phyloP scores from a whole-genome alignment of 53 echinoderm and acorn worm species.

The Henricia sp. region DNA sequence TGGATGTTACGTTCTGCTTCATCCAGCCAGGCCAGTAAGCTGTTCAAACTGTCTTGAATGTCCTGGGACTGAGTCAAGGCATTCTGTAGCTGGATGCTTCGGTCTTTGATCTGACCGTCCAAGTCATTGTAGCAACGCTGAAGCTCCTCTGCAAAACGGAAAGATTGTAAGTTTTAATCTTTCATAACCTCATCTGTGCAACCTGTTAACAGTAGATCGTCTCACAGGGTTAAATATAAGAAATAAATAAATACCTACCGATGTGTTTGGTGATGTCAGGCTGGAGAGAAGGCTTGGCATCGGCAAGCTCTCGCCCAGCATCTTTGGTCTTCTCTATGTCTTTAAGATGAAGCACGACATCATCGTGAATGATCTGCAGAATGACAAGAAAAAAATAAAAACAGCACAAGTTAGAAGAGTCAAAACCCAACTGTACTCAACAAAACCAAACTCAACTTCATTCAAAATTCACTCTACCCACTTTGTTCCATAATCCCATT shows the following conservation, averaged over 20 bases:
- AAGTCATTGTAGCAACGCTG: constrained; percentile 88
- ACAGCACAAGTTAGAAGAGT: too few relatives aligned
- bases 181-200: too few relatives aligned
- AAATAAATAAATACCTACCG: too few relatives aligned
- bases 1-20: constrained; percentile 78
- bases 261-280: constrained; percentile 74
- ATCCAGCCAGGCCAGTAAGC: constrained; percentile 88
- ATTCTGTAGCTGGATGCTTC: constrained; percentile 86
- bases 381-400: neutral
- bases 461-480: too few relatives aligned
- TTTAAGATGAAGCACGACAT: constrained; percentile 85
- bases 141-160: constrained; percentile 62
- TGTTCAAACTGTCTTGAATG: constrained; percentile 92
- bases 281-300: constrained; percentile 85
- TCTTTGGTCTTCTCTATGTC: constrained; percentile 95
- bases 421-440: too few relatives aligned
- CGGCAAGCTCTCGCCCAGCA: constrained; percentile 83
- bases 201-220: too few relatives aligned
- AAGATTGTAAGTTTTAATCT: too few relatives aligned
- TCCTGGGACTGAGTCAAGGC: constrained; percentile 90
- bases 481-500: too few relatives aligned
- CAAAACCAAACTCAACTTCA: too few relatives aligned
- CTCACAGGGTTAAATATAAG: too few relatives aligned
- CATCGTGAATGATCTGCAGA: constrained; percentile 74
- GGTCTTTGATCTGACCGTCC: constrained; percentile 78